These are phyloP conservation scores for Didymodactylos carnosus DNA, from an alignment of 2,888 invertebrate species.

Conservation along the genomic window DNA sequence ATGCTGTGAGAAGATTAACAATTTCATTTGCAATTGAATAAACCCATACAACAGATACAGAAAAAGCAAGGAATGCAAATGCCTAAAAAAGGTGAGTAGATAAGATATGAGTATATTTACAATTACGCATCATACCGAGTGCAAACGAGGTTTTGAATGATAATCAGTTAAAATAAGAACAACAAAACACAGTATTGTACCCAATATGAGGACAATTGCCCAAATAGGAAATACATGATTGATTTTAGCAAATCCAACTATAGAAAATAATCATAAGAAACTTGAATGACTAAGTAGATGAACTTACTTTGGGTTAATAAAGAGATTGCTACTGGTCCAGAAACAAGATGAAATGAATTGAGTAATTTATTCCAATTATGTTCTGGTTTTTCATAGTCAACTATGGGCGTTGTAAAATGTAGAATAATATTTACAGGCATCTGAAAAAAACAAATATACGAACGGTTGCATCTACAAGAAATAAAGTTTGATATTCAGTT, in stretches of 20 bases:
- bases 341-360: conserved; percentile 39
- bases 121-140: conserved; percentile 23
- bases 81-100: not conserved
- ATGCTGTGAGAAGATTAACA: conserved; percentile 38
- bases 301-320: conserved; percentile 26
- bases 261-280: conserved; percentile 5
- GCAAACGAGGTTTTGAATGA: conserved; percentile 29
- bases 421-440: conserved; percentile 39
- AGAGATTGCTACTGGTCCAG: conserved; percentile 36
- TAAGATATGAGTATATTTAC: conserved; percentile 19
- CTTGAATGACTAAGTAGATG: not conserved
- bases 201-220: conserved; percentile 23
- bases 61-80: conserved; percentile 40
- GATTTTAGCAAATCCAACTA: conserved; percentile 21
- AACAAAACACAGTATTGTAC: conserved; percentile 21
- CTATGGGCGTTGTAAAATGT: conserved; percentile 41
- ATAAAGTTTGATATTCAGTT: not conserved
- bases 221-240: conserved; percentile 25
- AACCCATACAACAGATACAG: conserved; percentile 42
- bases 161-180: conserved; percentile 28
- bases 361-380: conserved; percentile 44
- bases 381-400: conserved; percentile 36
- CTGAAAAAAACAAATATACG: conserved; percentile 22
- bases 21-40: conserved; percentile 46
- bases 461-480: not conserved